A percentile compares a stretch with the other conserved stretches of the same genome.
Conservation (phyloP, 2,888 invertebrate species). For the Orthonevra nobilis region DNA sequence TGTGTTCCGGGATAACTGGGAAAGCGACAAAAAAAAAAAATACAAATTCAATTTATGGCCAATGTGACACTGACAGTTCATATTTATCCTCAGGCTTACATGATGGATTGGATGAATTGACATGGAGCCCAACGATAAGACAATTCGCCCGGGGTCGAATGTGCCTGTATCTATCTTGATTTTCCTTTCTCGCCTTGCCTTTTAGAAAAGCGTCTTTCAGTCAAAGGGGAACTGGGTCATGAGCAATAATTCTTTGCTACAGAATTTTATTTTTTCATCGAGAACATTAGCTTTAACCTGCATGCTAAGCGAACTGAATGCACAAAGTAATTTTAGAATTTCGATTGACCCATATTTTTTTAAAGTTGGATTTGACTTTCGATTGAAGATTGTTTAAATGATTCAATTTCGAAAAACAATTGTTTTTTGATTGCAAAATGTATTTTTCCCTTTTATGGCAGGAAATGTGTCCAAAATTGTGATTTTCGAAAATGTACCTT, state of each 20-base stretch:
- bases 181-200: neutral
- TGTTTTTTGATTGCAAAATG: too few relatives aligned
- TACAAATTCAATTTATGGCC: slow-evolving; percentile 69
- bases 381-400: too few relatives aligned
- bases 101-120: slow-evolving; percentile 69
- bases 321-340: slow-evolving; percentile 57
- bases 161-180: slow-evolving; percentile 44
- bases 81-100: slow-evolving; percentile 70
- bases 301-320: slow-evolving; percentile 53
- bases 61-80: slow-evolving; percentile 69
- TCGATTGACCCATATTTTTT: slow-evolving; percentile 23
- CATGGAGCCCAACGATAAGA: slow-evolving; percentile 62
- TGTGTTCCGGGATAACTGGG: slow-evolving; percentile 49
- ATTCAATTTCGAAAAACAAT: too few relatives aligned
- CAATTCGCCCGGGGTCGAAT: slow-evolving; percentile 47
- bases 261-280: too few relatives aligned
- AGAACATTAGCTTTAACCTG: slow-evolving; percentile 46
- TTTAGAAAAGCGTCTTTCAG: slow-evolving; percentile 12
- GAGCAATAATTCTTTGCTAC: neutral
- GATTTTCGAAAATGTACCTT: too few relatives aligned
- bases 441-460: too few relatives aligned
- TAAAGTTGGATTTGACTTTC: too few relatives aligned
- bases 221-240: neutral
- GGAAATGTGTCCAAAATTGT: too few relatives aligned
- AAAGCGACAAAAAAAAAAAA: too few relatives aligned